Conservation (phyloP, 2,797 vertebrate species). For the Acipenser transmontanus region DNA sequence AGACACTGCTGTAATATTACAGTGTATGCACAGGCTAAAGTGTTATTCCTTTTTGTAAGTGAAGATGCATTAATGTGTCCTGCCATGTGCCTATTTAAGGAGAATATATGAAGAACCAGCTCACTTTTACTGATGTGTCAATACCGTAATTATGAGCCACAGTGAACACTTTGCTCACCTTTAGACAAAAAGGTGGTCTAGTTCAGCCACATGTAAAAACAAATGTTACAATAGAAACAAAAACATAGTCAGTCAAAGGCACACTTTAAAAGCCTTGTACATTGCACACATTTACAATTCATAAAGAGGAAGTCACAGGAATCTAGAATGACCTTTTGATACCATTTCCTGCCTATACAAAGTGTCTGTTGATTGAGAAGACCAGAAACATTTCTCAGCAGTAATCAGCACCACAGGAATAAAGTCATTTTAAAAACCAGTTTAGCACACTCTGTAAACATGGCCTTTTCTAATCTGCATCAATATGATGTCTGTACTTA, state of each 20-base stretch:
- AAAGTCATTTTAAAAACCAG: background rate
- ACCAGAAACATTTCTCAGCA: background rate
- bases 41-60: no score
- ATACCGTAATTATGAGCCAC: no score
- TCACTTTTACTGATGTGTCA: no score
- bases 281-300: conserved; percentile 1
- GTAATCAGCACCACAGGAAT: background rate
- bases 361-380: conserved; percentile 2
- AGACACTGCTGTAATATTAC: no score
- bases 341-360: background rate
- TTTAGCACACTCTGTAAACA: background rate
- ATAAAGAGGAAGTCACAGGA: background rate
- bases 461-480: no score
- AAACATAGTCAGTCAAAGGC: background rate
- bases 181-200: no score
- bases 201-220: background rate
- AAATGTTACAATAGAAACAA: background rate
- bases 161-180: no score
- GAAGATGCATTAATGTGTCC: no score
- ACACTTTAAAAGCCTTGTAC: background rate
- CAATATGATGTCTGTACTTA: no score
- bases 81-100: no score
- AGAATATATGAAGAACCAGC: no score
- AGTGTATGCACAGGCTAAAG: no score
- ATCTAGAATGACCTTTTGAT: background rate